Conservation (phyloP, 2,113 vertebrate genomes). For the Rhinoderma darwinii region DNA sequence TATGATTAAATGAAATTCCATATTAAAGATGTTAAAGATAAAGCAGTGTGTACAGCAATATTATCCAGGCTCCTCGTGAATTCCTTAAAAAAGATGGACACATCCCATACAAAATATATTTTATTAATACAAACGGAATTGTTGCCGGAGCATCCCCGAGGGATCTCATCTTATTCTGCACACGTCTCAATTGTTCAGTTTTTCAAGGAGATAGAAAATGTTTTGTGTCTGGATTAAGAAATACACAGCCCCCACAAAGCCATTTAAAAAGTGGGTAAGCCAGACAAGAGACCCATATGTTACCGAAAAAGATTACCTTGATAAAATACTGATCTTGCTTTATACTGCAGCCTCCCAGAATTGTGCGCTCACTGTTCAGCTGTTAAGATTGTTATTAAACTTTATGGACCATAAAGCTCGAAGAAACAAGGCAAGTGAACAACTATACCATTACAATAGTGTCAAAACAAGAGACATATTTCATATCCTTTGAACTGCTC, state of each 20-base stretch:
- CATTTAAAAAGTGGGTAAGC: slow-evolving; percentile 61
- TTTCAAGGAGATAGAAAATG: slow-evolving; percentile 63
- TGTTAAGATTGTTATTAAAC: slow-evolving; percentile 83
- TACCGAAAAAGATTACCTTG: slow-evolving; percentile 51
- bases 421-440: slow-evolving; percentile 76
- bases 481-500: slow-evolving; percentile 69
- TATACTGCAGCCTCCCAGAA: slow-evolving; percentile 66
- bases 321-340: slow-evolving; percentile 65
- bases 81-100: not conserved
- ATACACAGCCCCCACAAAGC: slow-evolving; percentile 62
- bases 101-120: not conserved
- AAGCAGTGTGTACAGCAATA: not conserved
- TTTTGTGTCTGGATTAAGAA: slow-evolving; percentile 61
- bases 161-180: slow-evolving; percentile 32
- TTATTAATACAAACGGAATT: slow-evolving; percentile 26
- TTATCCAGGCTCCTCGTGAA: not conserved
- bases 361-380: slow-evolving; percentile 71
- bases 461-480: slow-evolving; percentile 74
- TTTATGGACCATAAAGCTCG: slow-evolving; percentile 82
- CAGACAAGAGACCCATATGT: slow-evolving; percentile 54
- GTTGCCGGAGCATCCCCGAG: slow-evolving; percentile 20
- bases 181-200: slow-evolving; percentile 38
- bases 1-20: not conserved
- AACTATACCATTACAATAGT: slow-evolving; percentile 72
- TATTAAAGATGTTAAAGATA: not conserved